A percentile compares a stretch with the other conserved stretches of the same genome.
These are phyloP conservation scores for Dromius quadrimaculatus DNA, from an alignment of 2,888 invertebrate species.

Conservation along the genomic window DNA sequence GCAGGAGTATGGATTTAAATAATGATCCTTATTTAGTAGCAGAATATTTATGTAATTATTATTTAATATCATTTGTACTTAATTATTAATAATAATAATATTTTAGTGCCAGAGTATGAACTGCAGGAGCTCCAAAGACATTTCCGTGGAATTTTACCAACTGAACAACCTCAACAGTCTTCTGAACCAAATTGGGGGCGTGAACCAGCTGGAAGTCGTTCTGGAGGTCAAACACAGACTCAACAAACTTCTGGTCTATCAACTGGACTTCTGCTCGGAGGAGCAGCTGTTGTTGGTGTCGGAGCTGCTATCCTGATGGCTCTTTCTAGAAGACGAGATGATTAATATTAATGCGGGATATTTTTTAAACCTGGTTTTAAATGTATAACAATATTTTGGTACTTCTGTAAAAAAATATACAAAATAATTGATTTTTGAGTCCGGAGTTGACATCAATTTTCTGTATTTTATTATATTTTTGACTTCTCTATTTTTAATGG, in stretches of 20 bases:
- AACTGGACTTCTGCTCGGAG: not conserved
- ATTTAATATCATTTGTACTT: not conserved
- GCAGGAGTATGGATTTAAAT: slow-evolving; percentile 55
- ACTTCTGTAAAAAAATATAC: too few species aligned
- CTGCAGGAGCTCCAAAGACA: not conserved
- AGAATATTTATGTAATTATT: slow-evolving; percentile 61
- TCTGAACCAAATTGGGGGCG: not conserved
- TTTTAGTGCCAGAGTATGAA: slow-evolving; percentile 8
- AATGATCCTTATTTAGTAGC: slow-evolving; percentile 60
- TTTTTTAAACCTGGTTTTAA: too few species aligned
- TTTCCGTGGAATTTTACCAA: not conserved
- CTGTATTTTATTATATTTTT: too few species aligned
- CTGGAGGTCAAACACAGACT: not conserved
- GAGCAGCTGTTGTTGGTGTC: slow-evolving; percentile 1
- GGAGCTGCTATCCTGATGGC: slow-evolving; percentile 9
- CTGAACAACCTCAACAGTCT: not conserved
- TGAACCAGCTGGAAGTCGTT: not conserved
- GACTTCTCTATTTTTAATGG: too few species aligned
- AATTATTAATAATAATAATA: not conserved
- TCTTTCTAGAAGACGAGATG: not conserved
- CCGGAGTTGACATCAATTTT: too few species aligned
- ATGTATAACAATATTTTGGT: too few species aligned
- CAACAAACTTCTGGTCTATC: not conserved
- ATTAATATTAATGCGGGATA: too few species aligned
- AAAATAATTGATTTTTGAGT: slow-evolving; percentile 1